These are phyloP conservation scores for Martes martes DNA, from an alignment of 2,113 vertebrate genomes.

Conservation along the genomic window DNA sequence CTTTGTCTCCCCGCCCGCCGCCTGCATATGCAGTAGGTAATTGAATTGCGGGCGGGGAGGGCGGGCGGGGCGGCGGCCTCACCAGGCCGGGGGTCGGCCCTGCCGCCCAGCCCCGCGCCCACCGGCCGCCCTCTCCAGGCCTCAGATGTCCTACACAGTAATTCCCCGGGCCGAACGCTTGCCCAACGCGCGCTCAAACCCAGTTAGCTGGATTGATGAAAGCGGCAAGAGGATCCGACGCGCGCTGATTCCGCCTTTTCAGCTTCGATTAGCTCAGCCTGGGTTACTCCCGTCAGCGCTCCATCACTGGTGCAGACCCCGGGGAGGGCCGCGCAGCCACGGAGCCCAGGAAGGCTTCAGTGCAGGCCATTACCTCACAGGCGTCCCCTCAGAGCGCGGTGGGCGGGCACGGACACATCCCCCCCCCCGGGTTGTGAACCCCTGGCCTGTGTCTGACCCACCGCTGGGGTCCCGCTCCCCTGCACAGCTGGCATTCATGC, in stretches of 20 bases:
- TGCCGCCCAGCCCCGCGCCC: conserved; percentile 88
- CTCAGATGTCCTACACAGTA: conserved; percentile 98
- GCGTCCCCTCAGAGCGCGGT: not conserved
- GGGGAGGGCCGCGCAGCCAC: not conserved
- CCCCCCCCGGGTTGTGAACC: not conserved
- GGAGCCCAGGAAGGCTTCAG: conserved; percentile 79
- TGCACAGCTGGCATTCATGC: too few relatives aligned
- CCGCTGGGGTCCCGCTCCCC: too few relatives aligned
- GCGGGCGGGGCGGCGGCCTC: not conserved
- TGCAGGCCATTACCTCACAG: conserved; percentile 67
- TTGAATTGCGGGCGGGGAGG: conserved; percentile 91
- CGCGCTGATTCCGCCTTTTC: conserved; percentile 99
- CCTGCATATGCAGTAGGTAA: conserved; percentile 98
- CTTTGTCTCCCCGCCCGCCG: conserved; percentile 90
- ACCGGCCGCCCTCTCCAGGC: conserved; percentile 90
- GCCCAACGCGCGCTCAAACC: conserved; percentile 91
- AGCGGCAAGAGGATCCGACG: conserved; percentile 97
- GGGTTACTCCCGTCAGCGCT: conserved; percentile 91
- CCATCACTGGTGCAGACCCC: conserved; percentile 79
- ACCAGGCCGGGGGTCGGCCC: conserved; percentile 76
- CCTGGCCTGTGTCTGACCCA: not conserved
- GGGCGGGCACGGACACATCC: not conserved
- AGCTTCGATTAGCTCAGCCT: conserved; percentile 99
- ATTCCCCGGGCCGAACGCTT: conserved; percentile 95
- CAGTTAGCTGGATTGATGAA: conserved; percentile 99